Evolutionary conservation across 2,888 invertebrate species (phyloP), one percentile per base, ranked within the genome.

Genomic region (Dicyrtoma fusca): DNA sequence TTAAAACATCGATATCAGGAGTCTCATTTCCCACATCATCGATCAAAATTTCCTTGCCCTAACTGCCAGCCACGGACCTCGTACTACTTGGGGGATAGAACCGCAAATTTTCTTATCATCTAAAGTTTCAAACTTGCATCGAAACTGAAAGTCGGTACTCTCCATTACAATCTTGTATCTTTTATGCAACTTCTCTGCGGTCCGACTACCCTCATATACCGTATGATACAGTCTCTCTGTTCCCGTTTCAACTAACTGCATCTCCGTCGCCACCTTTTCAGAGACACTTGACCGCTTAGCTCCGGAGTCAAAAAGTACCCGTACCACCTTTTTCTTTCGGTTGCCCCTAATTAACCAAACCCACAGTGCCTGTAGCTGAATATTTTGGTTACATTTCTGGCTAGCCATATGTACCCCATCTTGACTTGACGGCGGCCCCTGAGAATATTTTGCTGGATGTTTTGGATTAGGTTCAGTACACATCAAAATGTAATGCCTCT

Each of bases 101-200:
- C 53, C 42, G 25, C 71, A 71, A 21, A 63, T 71, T 21, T 13
- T 42, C 2, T 17, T 17, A n/a, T 71, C 44, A 14, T 65, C 71
- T 0, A 65, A n/a, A 11, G 57, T 11, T 0, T 8, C 44, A 1
- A 71, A 6, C 17, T 21, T 13, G 1, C 53, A 51, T 0, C 5
- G 8, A 13, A 47, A 65, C 4, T 13, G 1, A 17, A 25, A 45
- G 0, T 23, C 25, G 0, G 34, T 1, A 34, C 45, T 65, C 8
- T 21, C 44, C 17, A 71, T 6, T 10, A 21, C 23, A 1, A 71
- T 21, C 0, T 53, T n/a, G 23, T 42, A 55, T 0, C 26, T n/a
- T n/a, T n/a, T n/a, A 34, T 34, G n/a, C 11, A 23, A 53, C 45
- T 11, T 21, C 3, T 21, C 42, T 34, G 34, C 34, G 3, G 34